Base-by-base conservation (phyloP, 2,888 invertebrate species). In the Cephus nigrinus region DNA sequence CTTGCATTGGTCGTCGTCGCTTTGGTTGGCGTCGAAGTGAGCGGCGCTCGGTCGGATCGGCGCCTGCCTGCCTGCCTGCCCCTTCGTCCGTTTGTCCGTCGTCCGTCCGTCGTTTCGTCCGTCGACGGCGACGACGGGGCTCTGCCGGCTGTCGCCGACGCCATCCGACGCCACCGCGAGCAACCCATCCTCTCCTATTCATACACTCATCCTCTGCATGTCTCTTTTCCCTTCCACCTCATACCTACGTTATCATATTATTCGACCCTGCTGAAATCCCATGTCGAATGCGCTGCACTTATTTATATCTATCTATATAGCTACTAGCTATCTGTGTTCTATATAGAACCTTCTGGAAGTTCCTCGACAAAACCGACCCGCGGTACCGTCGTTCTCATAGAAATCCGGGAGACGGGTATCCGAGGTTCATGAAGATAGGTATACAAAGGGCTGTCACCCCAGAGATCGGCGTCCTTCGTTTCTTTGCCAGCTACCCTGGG, bases 81-180 rank as follows among this genome's bases (percentile, higher is more conserved):
- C 71, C 82, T 84, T 82, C 83, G 82, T 84, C 75, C 82, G 84
- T 75, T 69, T 76, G 76, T 83, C 82, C 86, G 83, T 85, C 85
- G 86, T 83, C 82, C 86, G 83, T 82, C 77, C 82, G 83, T 68
- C 74, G 68, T 77, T 55, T 55, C 77, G 34, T 77, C 77, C 76
- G 81, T 79, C 82, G 80, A 82, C 86, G 87, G 87, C 87, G 88
- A 85, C 87, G 86, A 86, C 84, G 84, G 80, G 86, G 83, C 86
- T 85, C 84, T 85, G 85, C 84, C 84, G 83, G 82, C 84, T 84
- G 85, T 83, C 86, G 85, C 84, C 85, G 82, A 80, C 84, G 84
- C 82, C 82, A 76, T 69, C 75, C 75, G 74, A 71, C 79, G 76
- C 73, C 73, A 71, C 55, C 77, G 69, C 74, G 32, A 77, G 35